Conservation (phyloP, 2,888 invertebrate species). For the Lasius platythorax region DNA sequence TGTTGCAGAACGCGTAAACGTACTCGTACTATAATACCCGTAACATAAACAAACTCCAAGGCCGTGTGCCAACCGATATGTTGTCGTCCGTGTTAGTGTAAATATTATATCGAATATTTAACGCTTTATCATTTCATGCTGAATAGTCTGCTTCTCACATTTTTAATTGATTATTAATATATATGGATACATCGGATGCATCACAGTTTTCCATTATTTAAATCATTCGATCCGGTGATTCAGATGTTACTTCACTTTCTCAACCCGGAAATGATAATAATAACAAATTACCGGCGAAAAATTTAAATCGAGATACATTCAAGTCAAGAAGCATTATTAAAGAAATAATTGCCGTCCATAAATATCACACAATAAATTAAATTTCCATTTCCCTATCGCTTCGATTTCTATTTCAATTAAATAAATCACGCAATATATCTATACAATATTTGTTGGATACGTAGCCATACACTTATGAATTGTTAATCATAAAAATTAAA, state of each 20-base stretch:
- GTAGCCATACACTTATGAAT: not conserved
- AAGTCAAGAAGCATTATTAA: not conserved
- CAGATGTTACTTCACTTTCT: not conserved
- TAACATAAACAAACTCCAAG: not conserved
- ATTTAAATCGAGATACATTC: not conserved
- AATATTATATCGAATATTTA: not conserved
- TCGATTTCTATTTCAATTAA: not conserved
- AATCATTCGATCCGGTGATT: not conserved
- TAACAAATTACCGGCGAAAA: not conserved
- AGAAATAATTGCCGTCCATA: not conserved
- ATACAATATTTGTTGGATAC: not conserved
- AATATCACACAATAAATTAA: not conserved
- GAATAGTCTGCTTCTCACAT: not conserved
- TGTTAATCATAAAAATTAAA: not conserved
- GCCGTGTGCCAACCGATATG: not conserved
- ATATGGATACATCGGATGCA: not conserved
- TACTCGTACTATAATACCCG: not conserved
- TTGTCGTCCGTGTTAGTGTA: not conserved
- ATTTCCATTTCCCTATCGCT: not conserved
- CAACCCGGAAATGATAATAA: not conserved
- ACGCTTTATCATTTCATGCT: not conserved
- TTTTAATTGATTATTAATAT: not conserved
- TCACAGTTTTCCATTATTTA: not conserved
- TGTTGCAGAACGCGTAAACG: not conserved
- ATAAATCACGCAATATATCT: not conserved